phyloP scores from a whole-genome alignment of 2,113 vertebrate genomes.

The Psittacus erithacus region DNA sequence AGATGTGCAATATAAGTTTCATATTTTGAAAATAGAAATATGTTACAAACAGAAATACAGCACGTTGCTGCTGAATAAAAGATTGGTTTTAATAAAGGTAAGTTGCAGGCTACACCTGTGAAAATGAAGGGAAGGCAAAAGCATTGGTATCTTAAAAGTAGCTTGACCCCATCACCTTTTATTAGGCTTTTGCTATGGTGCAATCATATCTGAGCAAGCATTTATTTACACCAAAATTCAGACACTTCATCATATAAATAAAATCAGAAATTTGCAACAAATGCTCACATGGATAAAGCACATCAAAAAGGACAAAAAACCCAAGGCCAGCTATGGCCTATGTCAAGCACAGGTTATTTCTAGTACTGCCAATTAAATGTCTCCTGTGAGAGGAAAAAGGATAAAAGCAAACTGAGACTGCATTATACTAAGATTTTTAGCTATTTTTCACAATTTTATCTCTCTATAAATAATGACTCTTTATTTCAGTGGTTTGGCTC shows the following conservation, averaged over 20 bases:
- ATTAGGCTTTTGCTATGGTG: not conserved
- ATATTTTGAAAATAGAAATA: not conserved
- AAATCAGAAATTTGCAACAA: not conserved
- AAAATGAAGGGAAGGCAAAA: not conserved
- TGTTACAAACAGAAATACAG: not conserved
- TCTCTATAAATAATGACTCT: not conserved
- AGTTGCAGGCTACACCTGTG: not conserved
- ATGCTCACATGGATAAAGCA: not conserved
- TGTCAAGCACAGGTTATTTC: not conserved
- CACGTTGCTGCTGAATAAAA: not conserved
- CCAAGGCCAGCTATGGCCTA: not conserved
- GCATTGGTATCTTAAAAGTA: not conserved
- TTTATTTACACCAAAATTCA: not conserved
- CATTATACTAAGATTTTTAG: not conserved
- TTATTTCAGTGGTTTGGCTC: not conserved
- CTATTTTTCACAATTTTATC: not conserved
- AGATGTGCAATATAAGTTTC: not conserved
- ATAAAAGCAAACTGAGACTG: not conserved
- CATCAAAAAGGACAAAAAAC: constrained; percentile 11
- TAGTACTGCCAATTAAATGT: not conserved
- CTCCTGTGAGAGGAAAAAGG: not conserved
- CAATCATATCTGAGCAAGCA: not conserved
- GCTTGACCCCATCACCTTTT: not conserved
- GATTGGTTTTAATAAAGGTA: not conserved
- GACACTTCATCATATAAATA: not conserved